Evolutionary conservation across 2,113 vertebrate species (phyloP), one percentile per base, ranked within the genome.

Genomic region (Ptilonorhynchus violaceus): DNA sequence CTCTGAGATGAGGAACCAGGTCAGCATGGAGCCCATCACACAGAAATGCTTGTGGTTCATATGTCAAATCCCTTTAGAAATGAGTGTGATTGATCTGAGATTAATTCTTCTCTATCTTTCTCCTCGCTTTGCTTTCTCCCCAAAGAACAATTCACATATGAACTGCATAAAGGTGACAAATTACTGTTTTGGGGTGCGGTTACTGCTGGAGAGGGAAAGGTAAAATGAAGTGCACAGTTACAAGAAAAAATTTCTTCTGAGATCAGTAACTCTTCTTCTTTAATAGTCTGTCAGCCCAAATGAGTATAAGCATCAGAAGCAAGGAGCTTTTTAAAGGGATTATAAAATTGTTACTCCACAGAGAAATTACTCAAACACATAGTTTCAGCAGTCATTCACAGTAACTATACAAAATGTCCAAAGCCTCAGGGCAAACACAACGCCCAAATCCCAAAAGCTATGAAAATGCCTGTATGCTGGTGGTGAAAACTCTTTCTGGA

Each of bases 241-340:
- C 6, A 25, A 58, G 70, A 79, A 85, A 78, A 93, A 79, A 79
- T 15, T 73, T 79, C 88, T 79, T 95, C 59, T 69, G 49, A 94
- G 88, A 73, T 94, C 85, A 44, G 70, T 96, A 92, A 90, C 50
- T 92, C 73, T 87, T 81, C 70, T 82, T 76, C 85, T 73, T 85
- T 93, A 93, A 83, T 37, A 83, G 66, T 83, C 70, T 93, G 78
- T 67, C 90, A 90, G 62, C 41, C 37, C 44, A n/a, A 90, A 88
- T 0, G 0, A 75, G 69, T 56, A 83, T 49, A 82, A 88, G 58
- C 46, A 83, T 88, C 75, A 94, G 41, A 85, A 79, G 46, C 62
- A 76, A 88, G 63, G 67, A 90, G 23, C 3, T 64, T 82, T 94
- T 89, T 30, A 42, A 87, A 69, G 41, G 49, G 56, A 72, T 90